These are phyloP conservation scores for Empis livida DNA, from an alignment of 2,888 invertebrate genomes.

Conservation along the genomic window DNA sequence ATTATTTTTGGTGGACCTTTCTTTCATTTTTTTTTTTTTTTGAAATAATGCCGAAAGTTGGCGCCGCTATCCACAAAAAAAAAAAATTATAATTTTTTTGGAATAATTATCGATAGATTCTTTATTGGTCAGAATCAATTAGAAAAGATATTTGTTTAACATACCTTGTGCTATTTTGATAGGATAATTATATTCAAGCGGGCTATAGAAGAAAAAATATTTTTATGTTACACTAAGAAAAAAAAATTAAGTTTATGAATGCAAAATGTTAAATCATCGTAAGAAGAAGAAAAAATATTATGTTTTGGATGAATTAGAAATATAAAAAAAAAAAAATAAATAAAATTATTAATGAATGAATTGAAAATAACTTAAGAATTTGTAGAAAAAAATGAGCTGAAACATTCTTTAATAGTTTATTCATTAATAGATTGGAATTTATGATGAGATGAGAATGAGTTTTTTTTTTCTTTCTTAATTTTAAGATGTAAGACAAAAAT, in stretches of 20 bases:
- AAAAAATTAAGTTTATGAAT: background rate
- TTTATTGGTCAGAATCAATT: background rate
- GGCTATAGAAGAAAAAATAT: no score
- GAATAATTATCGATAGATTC: background rate
- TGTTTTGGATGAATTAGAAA: background rate
- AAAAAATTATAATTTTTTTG: no score
- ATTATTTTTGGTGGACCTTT: background rate
- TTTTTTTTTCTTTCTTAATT: no score
- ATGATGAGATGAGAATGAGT: no score
- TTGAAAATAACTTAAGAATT: background rate
- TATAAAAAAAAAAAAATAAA: no score
- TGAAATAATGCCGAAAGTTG: background rate
- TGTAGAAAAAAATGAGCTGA: no score
- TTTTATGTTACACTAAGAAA: no score
- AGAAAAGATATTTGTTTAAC: background rate
- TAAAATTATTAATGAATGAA: background rate
- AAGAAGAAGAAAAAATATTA: no score
- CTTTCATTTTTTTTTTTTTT: background rate
- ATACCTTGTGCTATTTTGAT: background rate
- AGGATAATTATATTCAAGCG: no score
- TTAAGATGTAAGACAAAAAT: no score
- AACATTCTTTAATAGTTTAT: no score
- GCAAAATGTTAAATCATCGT: background rate
- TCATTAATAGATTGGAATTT: no score
- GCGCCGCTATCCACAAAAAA: background rate